These are phyloP conservation scores for Apolygus lucorum DNA, from an alignment of 1,140 invertebrate species.

Conservation along the genomic window DNA sequence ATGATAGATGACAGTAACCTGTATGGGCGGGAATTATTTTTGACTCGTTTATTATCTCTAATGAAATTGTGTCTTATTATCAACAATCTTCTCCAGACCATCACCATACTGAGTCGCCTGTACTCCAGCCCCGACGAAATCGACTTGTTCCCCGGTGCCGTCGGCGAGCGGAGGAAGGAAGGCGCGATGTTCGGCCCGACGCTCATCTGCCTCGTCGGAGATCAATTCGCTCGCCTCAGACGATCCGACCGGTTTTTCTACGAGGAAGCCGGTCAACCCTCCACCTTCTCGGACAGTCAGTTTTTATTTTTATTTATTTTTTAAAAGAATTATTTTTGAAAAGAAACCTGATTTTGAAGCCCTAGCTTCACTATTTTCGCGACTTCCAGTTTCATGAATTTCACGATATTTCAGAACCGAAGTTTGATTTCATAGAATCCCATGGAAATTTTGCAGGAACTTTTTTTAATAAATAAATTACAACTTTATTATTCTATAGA, in stretches of 20 bases:
- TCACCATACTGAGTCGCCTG: slow-evolving; percentile 39
- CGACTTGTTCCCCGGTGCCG: slow-evolving; percentile 52
- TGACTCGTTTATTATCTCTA: too few species aligned
- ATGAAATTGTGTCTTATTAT: slow-evolving; percentile 12
- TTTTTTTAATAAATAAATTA: too few species aligned
- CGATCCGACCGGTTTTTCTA: slow-evolving; percentile 48
- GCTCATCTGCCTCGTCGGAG: slow-evolving; percentile 51
- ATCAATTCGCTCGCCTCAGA: slow-evolving; percentile 49
- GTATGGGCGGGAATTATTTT: too few species aligned
- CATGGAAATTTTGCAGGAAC: too few species aligned
- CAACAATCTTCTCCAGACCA: slow-evolving; percentile 37
- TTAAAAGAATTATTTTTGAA: too few species aligned
- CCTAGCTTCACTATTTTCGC: too few species aligned
- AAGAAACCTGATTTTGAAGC: too few species aligned
- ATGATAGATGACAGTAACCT: too few species aligned
- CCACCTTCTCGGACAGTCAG: slow-evolving; percentile 44
- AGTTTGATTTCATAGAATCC: too few species aligned
- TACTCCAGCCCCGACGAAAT: slow-evolving; percentile 52
- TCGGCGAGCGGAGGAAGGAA: slow-evolving; percentile 45
- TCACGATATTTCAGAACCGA: too few species aligned
- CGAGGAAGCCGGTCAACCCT: slow-evolving; percentile 43
- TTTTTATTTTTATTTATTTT: not conserved
- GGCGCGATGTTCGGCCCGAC: slow-evolving; percentile 51
- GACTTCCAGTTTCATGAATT: too few species aligned
- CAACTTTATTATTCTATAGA: too few species aligned